phyloP scores from a whole-genome alignment of 2,113 vertebrate species.

The Pangasianodon gigas region DNA sequence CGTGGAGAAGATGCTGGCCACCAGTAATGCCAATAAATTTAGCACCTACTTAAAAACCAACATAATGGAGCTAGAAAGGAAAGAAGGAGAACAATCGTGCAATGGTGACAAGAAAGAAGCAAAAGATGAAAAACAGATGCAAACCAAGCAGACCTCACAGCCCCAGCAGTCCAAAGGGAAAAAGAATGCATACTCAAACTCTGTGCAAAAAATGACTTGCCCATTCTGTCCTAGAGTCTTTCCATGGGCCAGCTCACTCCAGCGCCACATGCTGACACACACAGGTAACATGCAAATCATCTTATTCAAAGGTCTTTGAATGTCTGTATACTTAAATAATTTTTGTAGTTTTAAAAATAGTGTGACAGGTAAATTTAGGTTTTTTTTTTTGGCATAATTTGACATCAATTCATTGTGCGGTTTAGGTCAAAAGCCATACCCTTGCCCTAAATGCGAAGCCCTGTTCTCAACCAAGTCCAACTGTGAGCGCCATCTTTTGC shows the following conservation, averaged over 20 bases:
- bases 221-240: constrained; percentile 93
- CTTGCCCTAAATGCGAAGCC: constrained; percentile 73
- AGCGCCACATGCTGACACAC: constrained; percentile 95
- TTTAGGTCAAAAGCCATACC: constrained; percentile 77
- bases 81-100: constrained; percentile 58
- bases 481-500: constrained; percentile 80
- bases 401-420: background rate
- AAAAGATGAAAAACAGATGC: constrained; percentile 71
- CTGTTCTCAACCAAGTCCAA: constrained; percentile 80
- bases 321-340: background rate
- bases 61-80: constrained; percentile 55
- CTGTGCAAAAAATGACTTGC: constrained; percentile 89
- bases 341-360: background rate
- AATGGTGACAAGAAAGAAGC: constrained; percentile 73
- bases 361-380: background rate
- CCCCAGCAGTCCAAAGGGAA: constrained; percentile 75
- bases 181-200: constrained; percentile 89
- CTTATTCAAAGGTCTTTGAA: background rate
- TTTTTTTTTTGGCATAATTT: background rate
- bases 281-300: constrained; percentile 78
- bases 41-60: constrained; percentile 87
- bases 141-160: constrained; percentile 55
- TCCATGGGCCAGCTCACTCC: constrained; percentile 92
- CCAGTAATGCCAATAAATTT: constrained; percentile 93
- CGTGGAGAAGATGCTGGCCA: constrained; percentile 96